Evolutionary conservation across 1,140 invertebrate genomes (phyloP).

Genomic region (Melitaea cinxia): DNA sequence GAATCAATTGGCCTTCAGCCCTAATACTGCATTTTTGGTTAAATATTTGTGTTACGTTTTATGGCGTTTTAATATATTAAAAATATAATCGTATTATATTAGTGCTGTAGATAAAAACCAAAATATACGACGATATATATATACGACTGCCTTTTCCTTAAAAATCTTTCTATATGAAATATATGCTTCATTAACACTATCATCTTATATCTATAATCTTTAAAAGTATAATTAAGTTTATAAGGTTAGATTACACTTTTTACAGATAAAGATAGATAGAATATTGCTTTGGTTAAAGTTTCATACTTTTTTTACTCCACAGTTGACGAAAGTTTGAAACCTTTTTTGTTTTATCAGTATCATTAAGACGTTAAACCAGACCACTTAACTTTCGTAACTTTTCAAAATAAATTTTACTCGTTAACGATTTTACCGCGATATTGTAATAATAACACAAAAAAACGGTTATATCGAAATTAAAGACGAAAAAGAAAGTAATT

Average conservation of each 20-base stretch:
- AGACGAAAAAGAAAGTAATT: not conserved
- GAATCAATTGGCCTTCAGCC: conserved; percentile 29
- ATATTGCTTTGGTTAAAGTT: not conserved
- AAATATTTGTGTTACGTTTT: conserved; percentile 6
- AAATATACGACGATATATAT: not conserved
- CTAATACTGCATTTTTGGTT: conserved; percentile 17
- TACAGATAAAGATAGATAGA: too few species aligned
- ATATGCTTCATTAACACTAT: too few species aligned
- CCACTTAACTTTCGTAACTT: not conserved
- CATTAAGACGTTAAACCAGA: not conserved
- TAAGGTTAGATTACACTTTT: too few species aligned
- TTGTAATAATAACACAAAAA: not conserved
- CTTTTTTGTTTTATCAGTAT: not conserved
- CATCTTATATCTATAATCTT: too few species aligned
- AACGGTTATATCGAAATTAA: not conserved
- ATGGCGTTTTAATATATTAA: not conserved
- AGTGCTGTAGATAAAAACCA: not conserved
- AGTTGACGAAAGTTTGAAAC: not conserved
- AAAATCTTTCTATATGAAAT: too few species aligned
- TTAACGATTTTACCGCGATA: not conserved
- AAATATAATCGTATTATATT: not conserved
- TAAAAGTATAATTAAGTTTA: too few species aligned
- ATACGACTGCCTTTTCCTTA: too few species aligned
- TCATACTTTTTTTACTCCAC: not conserved
- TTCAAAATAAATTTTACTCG: not conserved